A percentile compares a stretch with the other conserved stretches of the same genome.
phyloP scores from a whole-genome alignment of 2,797 vertebrate genomes.

The Meriones psammophilus region DNA sequence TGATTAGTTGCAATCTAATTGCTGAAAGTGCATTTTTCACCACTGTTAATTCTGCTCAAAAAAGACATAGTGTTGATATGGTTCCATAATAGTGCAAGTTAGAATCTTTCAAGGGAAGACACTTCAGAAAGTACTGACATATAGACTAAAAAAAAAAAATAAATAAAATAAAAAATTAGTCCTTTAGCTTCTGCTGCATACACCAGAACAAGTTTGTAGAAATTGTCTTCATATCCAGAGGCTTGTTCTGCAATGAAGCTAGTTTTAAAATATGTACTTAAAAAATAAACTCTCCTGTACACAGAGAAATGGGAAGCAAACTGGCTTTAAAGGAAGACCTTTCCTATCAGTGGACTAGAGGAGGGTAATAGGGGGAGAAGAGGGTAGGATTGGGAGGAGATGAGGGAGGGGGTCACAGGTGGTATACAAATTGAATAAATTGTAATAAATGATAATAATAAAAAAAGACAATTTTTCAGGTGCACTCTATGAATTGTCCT shows the following conservation, averaged over 20 bases:
- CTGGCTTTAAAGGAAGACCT: slow-evolving; percentile 59
- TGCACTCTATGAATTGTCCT: too few species aligned
- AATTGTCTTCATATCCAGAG: slow-evolving; percentile 62
- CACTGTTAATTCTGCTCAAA: slow-evolving; percentile 70
- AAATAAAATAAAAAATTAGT: too few species aligned
- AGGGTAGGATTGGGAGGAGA: too few species aligned
- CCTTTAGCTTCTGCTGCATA: slow-evolving; percentile 70
- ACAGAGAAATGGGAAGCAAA: slow-evolving; percentile 65
- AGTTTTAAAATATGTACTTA: slow-evolving; percentile 35
- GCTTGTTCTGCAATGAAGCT: slow-evolving; percentile 67
- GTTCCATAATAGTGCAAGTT: slow-evolving; percentile 60
- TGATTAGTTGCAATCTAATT: slow-evolving; percentile 80
- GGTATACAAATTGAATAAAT: too few species aligned
- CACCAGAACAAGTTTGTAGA: slow-evolving; percentile 54
- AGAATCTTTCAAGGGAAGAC: slow-evolving; percentile 76
- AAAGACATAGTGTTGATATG: slow-evolving; percentile 68
- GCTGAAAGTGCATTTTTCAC: slow-evolving; percentile 70
- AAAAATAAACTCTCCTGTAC: slow-evolving; percentile 75
- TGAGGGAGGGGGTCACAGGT: too few species aligned
- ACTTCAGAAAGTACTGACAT: slow-evolving; percentile 72
- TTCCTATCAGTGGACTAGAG: too few species aligned
- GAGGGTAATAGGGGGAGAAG: too few species aligned
- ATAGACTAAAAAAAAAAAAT: slow-evolving; percentile 67
- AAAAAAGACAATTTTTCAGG: too few species aligned
- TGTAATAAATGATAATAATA: too few species aligned